phyloP scores from a whole-genome alignment of 1,140 invertebrate species.

The Drosophila teissieri region DNA sequence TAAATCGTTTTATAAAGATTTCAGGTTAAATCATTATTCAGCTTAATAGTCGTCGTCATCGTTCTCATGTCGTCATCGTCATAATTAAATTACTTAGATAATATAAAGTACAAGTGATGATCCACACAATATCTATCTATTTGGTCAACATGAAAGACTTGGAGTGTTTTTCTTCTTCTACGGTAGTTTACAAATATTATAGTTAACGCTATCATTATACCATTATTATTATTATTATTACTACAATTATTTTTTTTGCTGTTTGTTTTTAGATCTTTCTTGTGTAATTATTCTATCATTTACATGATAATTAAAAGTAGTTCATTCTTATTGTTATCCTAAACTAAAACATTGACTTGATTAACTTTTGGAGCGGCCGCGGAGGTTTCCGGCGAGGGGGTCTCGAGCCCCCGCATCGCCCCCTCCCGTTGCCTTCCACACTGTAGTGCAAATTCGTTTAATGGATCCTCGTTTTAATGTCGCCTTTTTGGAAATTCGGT shows the following conservation, averaged over 20 bases:
- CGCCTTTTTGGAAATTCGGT: constrained; percentile 4
- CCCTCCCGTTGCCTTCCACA: constrained; percentile 34
- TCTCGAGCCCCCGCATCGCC: neutral
- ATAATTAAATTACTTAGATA: constrained; percentile 44
- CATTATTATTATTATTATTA: constrained; percentile 40
- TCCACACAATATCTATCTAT: constrained; percentile 37
- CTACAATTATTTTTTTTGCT: constrained; percentile 13
- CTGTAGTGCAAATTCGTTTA: constrained; percentile 47
- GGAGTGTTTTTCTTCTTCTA: constrained; percentile 41
- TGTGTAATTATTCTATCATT: constrained; percentile 37
- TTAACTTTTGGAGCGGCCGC: constrained; percentile 13
- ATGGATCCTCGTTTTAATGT: constrained; percentile 22
- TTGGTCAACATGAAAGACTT: constrained; percentile 43
- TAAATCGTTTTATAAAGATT: constrained; percentile 3
- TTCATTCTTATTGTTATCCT: constrained; percentile 14
- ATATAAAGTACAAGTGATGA: constrained; percentile 67
- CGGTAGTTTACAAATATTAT: constrained; percentile 36
- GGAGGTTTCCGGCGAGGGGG: constrained; percentile 11
- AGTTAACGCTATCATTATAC: constrained; percentile 36
- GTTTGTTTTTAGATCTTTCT: constrained; percentile 24
- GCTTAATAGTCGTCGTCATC: constrained; percentile 33
- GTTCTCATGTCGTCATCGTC: constrained; percentile 35
- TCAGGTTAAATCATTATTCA: constrained; percentile 22
- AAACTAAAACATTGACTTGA: constrained; percentile 14
- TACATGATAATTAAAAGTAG: constrained; percentile 38